These are phyloP conservation scores for Drosophila cardini DNA, from an alignment of 1,140 invertebrate species.

Conservation along the genomic window DNA sequence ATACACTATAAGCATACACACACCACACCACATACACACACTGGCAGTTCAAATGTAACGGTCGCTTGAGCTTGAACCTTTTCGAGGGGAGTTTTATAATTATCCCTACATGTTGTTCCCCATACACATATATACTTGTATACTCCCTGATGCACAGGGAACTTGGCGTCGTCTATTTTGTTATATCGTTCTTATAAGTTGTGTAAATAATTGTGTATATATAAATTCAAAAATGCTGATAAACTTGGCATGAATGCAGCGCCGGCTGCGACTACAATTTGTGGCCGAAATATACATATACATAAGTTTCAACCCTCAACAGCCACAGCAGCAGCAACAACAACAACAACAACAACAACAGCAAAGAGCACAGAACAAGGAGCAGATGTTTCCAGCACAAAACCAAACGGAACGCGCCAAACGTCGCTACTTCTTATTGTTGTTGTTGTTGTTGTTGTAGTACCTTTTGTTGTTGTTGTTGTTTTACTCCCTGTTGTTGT, in stretches of 20 bases:
- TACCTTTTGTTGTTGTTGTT: slow-evolving; percentile 10
- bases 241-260: slow-evolving; percentile 47
- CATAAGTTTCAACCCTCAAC: slow-evolving; percentile 65
- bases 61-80: slow-evolving; percentile 43
- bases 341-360: slow-evolving; percentile 15
- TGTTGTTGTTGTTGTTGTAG: slow-evolving; percentile 16
- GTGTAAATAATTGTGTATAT: slow-evolving; percentile 54
- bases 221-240: slow-evolving; percentile 75
- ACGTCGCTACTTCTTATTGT: slow-evolving; percentile 41
- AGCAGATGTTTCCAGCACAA: slow-evolving; percentile 77
- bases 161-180: slow-evolving; percentile 38
- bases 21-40: background rate
- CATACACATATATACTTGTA: background rate
- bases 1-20: background rate
- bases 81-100: slow-evolving; percentile 3
- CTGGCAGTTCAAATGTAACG: slow-evolving; percentile 64
- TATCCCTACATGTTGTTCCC: no score
- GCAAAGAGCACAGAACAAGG: no score
- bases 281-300: slow-evolving; percentile 39
- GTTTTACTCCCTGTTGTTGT: slow-evolving; percentile 8
- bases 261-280: slow-evolving; percentile 67
- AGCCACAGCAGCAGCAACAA: slow-evolving; percentile 1
- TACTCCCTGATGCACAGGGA: slow-evolving; percentile 1
- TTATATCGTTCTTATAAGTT: slow-evolving; percentile 59
- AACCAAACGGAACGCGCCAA: slow-evolving; percentile 77